Evolutionary conservation across 2,113 vertebrate species (phyloP), one percentile per base, ranked within the genome.

Genomic region (Shinisaurus crocodilurus): DNA sequence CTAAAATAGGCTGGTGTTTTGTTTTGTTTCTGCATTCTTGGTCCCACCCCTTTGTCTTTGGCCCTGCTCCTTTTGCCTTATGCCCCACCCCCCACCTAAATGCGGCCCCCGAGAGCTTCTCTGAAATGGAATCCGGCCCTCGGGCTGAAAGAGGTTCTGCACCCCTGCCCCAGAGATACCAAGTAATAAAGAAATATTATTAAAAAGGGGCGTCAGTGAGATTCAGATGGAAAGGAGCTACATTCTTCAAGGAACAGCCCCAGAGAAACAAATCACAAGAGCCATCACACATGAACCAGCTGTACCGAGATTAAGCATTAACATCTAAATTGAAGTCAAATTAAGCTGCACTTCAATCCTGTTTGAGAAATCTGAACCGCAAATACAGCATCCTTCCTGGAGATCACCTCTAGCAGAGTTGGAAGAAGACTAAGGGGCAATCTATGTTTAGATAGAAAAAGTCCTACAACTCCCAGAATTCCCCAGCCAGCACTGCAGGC

Each of bases 391-490:
- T 1, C 15, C 67, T 86, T 94, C 45, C 1, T 40, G 67, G 18
- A 89, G 89, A 67, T 67, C 32, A 5, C 67, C n/a, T 20, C 34
- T 54, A 50, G 67, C 60, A 70, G 82, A 29, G n/a, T 87, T 86
- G 32, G 67, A 91, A 84, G 85, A 57, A 92, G 82, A 79, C 87
- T 92, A 77, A 81, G 13, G 1, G 16, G 54, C 63, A 3, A 40
- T 34, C 40, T 23, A 69, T 74, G 77, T 32, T 54, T 54, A 54
- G 50, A 54, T 10, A 54, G 50, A 54, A 54, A 54, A 54, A 5
- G 12, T 10, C 50, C 50, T 54, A 54, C 50, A 54, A 10, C 50
- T 54, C 50, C 50, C 50, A 54, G 50, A 4, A 50, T 50, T 4
- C 48, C 48, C 48, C 48, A 50, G 48, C 8, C 48, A 5, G 48